A percentile compares a stretch with the other conserved stretches of the same genome.
phyloP scores from a whole-genome alignment of 2,113 vertebrate genomes.

The Plotosus lineatus region DNA sequence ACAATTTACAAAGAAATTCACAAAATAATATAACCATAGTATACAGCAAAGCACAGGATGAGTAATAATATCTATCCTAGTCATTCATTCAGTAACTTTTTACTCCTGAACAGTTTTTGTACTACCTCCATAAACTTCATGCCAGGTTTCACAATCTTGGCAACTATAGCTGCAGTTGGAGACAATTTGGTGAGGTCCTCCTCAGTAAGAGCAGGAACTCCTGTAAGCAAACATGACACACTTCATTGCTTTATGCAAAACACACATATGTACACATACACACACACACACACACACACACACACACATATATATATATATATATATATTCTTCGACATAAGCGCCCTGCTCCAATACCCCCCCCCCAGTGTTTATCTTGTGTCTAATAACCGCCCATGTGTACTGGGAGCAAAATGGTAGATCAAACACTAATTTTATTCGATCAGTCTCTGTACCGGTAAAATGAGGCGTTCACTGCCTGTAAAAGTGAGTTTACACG shows the following conservation, averaged over 20 bases:
- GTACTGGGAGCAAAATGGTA: too few relatives aligned
- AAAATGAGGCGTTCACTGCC: too few relatives aligned
- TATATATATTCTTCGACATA: too few relatives aligned
- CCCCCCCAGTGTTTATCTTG: too few relatives aligned
- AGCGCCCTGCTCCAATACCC: too few relatives aligned
- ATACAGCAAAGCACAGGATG: not conserved
- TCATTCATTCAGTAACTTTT: not conserved
- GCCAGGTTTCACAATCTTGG: slow-evolving; percentile 92
- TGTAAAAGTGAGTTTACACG: too few relatives aligned
- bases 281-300: not conserved
- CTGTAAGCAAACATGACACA: slow-evolving; percentile 46
- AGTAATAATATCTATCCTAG: not conserved
- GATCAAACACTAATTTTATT: too few relatives aligned
- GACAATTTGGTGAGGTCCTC: slow-evolving; percentile 93
- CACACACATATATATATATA: too few relatives aligned
- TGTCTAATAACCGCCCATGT: too few relatives aligned
- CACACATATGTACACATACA: slow-evolving; percentile 2
- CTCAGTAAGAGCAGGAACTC: slow-evolving; percentile 81
- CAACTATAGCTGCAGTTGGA: slow-evolving; percentile 91
- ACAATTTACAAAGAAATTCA: not conserved
- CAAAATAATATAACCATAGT: not conserved
- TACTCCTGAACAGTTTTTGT: not conserved
- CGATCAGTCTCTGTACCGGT: too few relatives aligned
- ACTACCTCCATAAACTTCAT: slow-evolving; percentile 94
- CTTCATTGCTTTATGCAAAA: not conserved